Conservation (phyloP, 2,113 vertebrate species). For the Ochotona curzoniae region DNA sequence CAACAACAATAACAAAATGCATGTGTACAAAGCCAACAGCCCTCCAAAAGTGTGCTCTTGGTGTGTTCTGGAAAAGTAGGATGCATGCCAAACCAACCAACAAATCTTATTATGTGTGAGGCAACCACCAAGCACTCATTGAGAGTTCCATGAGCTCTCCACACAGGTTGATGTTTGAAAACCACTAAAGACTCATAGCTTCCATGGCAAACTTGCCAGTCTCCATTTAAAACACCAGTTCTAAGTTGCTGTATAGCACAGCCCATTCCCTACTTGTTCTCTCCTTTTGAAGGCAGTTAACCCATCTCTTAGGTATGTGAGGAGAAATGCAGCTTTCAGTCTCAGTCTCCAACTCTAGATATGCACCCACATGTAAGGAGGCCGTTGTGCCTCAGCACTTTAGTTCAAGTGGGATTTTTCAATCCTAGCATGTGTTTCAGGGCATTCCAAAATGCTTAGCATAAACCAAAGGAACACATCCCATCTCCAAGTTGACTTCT, state of each 20-base stretch:
- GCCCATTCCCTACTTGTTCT: neutral
- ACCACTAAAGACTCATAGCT: constrained; percentile 51
- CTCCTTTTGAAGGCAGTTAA: neutral
- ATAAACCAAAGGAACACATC: neutral
- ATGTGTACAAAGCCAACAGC: constrained; percentile 39
- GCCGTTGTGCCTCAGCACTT: neutral
- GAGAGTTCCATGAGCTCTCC: neutral
- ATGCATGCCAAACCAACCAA: constrained; percentile 15
- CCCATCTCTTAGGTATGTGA: neutral
- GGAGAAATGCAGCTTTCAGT: neutral
- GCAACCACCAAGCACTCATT: constrained; percentile 21
- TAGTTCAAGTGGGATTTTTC: neutral
- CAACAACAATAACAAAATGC: neutral
- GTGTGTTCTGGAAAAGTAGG: constrained; percentile 5
- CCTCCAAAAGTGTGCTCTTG: constrained; percentile 22
- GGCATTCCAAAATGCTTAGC: neutral
- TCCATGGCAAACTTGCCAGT: neutral
- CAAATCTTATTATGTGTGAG: neutral
- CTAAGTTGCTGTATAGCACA: constrained; percentile 33
- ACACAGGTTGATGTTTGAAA: constrained; percentile 39
- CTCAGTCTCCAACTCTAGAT: neutral
- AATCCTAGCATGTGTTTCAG: neutral
- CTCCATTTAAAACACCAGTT: neutral
- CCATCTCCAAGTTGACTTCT: neutral
- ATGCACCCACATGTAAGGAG: neutral